A percentile compares a stretch with the other conserved stretches of the same genome.
Conservation (phyloP, 2,888 invertebrate species). For the Slavum lentiscoides region DNA sequence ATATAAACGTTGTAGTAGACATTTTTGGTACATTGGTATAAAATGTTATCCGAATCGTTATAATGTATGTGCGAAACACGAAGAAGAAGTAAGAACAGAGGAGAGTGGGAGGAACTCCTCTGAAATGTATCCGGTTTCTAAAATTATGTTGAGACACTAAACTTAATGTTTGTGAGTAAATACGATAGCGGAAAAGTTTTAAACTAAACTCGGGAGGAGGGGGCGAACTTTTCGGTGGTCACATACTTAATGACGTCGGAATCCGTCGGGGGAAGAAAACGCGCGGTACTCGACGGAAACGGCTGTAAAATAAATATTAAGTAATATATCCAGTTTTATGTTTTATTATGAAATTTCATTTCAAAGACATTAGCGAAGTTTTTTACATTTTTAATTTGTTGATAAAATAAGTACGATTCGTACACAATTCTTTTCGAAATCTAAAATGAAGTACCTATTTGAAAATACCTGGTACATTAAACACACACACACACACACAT, state of each 20-base stretch:
- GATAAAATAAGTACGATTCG: no score
- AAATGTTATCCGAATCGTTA: neutral
- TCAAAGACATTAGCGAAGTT: no score
- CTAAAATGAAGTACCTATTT: no score
- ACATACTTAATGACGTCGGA: constrained; percentile 33
- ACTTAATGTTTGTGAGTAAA: constrained; percentile 8
- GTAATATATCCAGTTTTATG: neutral
- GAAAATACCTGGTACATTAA: no score
- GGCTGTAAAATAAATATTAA: constrained; percentile 3
- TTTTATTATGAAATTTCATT: neutral
- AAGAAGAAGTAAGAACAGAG: neutral
- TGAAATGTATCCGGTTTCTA: constrained; percentile 24
- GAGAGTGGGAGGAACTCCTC: neutral
- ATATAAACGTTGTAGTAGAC: neutral
- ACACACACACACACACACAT: no score
- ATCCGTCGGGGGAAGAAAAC: neutral
- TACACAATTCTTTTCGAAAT: no score
- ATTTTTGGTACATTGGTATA: constrained; percentile 3
- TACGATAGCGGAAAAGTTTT: constrained; percentile 27
- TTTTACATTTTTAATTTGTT: no score
- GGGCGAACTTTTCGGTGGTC: constrained; percentile 29
- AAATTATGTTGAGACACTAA: constrained; percentile 26
- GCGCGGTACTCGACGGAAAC: constrained; percentile 1
- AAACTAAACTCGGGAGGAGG: neutral
- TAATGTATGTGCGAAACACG: constrained; percentile 7